These are phyloP conservation scores for Gymnoscelis rufifasciata DNA, from an alignment of 2,888 invertebrate genomes.

Conservation along the genomic window DNA sequence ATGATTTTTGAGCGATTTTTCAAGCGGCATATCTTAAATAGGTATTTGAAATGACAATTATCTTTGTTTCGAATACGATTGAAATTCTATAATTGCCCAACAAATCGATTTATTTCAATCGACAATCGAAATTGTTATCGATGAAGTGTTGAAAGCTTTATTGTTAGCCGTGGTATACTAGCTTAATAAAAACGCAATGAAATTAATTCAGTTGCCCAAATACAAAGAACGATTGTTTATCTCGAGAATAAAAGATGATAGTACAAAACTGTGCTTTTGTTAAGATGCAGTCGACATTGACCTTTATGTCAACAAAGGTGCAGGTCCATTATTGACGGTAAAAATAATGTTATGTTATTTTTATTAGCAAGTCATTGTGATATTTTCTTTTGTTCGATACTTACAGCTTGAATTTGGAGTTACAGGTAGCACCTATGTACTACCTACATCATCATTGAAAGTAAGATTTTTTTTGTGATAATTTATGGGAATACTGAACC, in stretches of 20 bases:
- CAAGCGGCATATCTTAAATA: too few relatives aligned
- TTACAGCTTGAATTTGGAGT: too few relatives aligned
- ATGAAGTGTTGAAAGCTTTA: neutral
- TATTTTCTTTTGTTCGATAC: neutral
- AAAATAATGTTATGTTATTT: conserved; percentile 15
- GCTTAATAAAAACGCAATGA: neutral
- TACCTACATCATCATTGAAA: too few relatives aligned
- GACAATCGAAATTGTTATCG: neutral
- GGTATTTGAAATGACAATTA: too few relatives aligned
- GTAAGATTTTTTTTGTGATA: too few relatives aligned
- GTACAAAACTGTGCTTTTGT: conserved; percentile 29
- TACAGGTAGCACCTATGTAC: too few relatives aligned
- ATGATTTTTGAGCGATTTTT: too few relatives aligned
- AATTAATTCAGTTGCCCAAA: conserved; percentile 16
- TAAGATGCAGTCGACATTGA: conserved; percentile 28
- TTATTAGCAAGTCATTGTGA: conserved; percentile 6
- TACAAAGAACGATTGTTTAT: conserved; percentile 30
- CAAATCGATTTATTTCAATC: neutral
- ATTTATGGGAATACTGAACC: too few relatives aligned
- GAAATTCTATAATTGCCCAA: too few relatives aligned
- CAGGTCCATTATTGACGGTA: conserved; percentile 19
- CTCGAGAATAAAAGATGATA: conserved; percentile 27
- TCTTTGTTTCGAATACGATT: too few relatives aligned
- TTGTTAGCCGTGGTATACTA: neutral
- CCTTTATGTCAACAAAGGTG: conserved; percentile 29